Percentiles rank a stretch among this genome's conserved stretches.
Evolutionary conservation across 2,797 vertebrate species (phyloP).

Genomic region (Sitta carolinensis): DNA sequence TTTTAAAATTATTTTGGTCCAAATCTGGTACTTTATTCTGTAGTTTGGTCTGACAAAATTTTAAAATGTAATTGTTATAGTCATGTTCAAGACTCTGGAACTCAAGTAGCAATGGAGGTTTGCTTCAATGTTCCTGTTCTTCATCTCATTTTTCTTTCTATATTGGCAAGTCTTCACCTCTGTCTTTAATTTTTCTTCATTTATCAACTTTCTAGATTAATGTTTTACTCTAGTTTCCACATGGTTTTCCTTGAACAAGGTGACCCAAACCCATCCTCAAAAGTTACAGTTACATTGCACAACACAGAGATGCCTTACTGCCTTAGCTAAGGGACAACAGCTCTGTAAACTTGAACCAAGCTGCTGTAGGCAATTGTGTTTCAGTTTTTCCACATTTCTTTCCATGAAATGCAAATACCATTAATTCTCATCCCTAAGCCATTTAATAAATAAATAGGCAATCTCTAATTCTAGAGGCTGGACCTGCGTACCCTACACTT

Average conservation of each 20-base stretch:
- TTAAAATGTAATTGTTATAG: neutral
- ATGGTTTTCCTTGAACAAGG: neutral
- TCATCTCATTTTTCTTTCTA: neutral
- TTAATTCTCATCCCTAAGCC: neutral
- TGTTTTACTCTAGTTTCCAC: neutral
- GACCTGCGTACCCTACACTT: fast-evolving
- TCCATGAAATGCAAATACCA: neutral
- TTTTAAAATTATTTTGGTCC: neutral
- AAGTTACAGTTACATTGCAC: neutral
- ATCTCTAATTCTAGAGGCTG: neutral
- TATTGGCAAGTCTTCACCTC: neutral
- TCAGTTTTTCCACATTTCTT: neutral
- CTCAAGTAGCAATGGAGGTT: neutral
- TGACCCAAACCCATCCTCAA: neutral
- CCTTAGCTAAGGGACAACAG: neutral
- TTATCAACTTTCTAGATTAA: neutral
- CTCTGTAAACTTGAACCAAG: neutral
- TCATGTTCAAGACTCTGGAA: neutral
- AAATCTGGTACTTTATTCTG: neutral
- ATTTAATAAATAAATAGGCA: neutral
- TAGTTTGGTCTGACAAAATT: neutral
- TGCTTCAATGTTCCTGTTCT: neutral
- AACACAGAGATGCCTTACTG: neutral
- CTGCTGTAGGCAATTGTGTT: neutral
- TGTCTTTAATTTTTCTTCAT: neutral